A percentile compares a stretch with the other conserved stretches of the same genome.
phyloP scores from a whole-genome alignment of 2,888 invertebrate genomes.

The Epistrophella euchroma region DNA sequence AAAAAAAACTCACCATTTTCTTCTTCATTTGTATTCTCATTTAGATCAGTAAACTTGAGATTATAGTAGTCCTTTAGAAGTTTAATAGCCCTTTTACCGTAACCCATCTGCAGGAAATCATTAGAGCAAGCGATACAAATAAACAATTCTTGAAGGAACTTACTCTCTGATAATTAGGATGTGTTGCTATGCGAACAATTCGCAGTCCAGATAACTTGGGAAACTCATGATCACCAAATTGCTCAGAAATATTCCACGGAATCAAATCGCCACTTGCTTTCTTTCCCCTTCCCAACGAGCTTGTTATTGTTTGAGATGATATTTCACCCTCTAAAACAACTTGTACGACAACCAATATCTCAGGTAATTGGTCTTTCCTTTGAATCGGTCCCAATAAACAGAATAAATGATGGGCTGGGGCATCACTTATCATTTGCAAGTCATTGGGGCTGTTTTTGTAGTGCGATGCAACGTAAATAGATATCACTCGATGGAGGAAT shows the following conservation, averaged over 20 bases:
- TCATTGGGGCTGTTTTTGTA: conserved; percentile 99
- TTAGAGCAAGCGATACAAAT: neutral
- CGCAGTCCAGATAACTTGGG: conserved; percentile 95
- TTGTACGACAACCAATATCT: conserved; percentile 96
- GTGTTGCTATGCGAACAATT: conserved; percentile 98
- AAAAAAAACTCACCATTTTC: conserved; percentile 67
- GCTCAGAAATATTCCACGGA: conserved; percentile 99
- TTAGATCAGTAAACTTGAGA: conserved; percentile 89
- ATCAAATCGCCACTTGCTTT: conserved; percentile 98
- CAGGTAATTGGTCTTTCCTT: conserved; percentile 91
- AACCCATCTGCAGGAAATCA: conserved; percentile 92
- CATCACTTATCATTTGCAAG: conserved; percentile 98
- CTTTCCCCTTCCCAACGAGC: conserved; percentile 93
- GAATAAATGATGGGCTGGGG: conserved; percentile 98
- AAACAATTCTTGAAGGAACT: conserved; percentile 76
- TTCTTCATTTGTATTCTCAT: conserved; percentile 84
- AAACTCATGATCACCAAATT: conserved; percentile 97
- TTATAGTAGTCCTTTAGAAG: conserved; percentile 95
- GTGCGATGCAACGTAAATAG: conserved; percentile 98
- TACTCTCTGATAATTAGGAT: conserved; percentile 97
- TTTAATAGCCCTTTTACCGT: conserved; percentile 94
- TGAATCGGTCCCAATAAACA: conserved; percentile 95
- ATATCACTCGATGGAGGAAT: conserved; percentile 95
- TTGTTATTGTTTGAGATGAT: conserved; percentile 87
- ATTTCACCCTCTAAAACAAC: conserved; percentile 91